Base-by-base conservation (phyloP, 2,113 vertebrate species). In the Rafetus swinhoei region DNA sequence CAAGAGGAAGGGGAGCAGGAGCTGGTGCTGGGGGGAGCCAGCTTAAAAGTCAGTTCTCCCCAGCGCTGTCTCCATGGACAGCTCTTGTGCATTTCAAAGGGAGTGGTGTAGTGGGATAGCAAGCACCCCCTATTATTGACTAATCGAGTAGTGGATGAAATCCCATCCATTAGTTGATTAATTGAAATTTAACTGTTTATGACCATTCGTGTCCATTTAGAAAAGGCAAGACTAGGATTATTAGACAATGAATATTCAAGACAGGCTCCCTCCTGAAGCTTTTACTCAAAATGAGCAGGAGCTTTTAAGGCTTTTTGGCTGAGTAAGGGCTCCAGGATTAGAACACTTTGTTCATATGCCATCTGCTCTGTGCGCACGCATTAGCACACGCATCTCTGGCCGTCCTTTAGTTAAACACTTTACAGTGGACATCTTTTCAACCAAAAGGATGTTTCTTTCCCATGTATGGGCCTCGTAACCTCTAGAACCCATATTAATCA, bases 261-360 rank as follows among this genome's bases (percentile, higher is more conserved):
- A 50, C 4, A 93, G 81, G 87, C 74, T 82, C 89, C 86, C 19
- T 14, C 54, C 86, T 74, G 53, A 92, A 92, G 56, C n/a, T 57
- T 69, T 69, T 82, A 90, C 94, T 88, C 87, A 88, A 84, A 94
- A 29, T 12, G 6, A 56, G 55, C 80, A 0, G 39, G 57, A 77
- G n/a, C 3, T 54, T 54, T 54, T 54, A 45, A 45, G 92, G 62
- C 84, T 56, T 35, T 81, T 93, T 21, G 45, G 45, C 45, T n/a
- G 45, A 59, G 65, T 72, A 95, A 95, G 18, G 7, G 74, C 76
- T 87, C 86, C 92, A 94, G 91, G 79, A 55, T 81, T 96, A 79
- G 60, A 57, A 65, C 14, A 13, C 14, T 0, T 0, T 14, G 54
- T 45, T 90, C 80, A 81, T 52, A 89, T 84, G 52, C 93, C 57